Base-by-base conservation (phyloP, 2,113 vertebrate species). In the Toxotes chatareus region DNA sequence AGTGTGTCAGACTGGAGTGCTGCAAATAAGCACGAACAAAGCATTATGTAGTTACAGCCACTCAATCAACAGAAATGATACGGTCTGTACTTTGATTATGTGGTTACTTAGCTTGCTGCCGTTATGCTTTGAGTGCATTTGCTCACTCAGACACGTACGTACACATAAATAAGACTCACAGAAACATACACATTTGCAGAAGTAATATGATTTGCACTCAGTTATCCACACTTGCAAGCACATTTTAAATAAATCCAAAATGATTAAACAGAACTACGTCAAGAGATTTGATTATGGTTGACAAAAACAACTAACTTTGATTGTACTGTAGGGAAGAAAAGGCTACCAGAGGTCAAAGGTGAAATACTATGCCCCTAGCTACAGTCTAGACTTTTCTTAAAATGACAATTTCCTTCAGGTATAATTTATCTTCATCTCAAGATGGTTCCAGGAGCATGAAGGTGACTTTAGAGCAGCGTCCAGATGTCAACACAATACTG, bases 51-150 rank as follows among this genome's bases (percentile, higher is more conserved):
- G 78, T 86, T 87, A 89, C 91, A 86, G 69, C 73, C 69, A 9
- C 84, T 86, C 86, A 85, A 90, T 91, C 88, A 91, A 61, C 78
- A 83, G 61, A 67, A 83, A 90, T 88, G 74, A 89, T 77, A 88
- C 31, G 17, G 53, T 69, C 56, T 75, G 85, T 82, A 76, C 87
- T 87, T 83, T 79, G 73, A 88, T 87, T 82, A 88, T 21, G 82
- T 55, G 70, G 68, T 77, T 81, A 84, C 73, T 67, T 21, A 27
- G 73, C 65, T 73, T 57, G 72, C 62, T 42, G 84, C 70, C 38
- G 40, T 61, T 59, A 21, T 2, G 27, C 83, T 79, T 27, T 60
- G 73, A 66, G 73, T 60, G 49, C 42, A 34, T 77, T 68, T 77
- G 55, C 60, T 70, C 70, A 38, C 64, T 67, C 56, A 73, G 10